Evolutionary conservation across 2,113 vertebrate genomes (phyloP).

Genomic region (Ranitomeya variabilis): DNA sequence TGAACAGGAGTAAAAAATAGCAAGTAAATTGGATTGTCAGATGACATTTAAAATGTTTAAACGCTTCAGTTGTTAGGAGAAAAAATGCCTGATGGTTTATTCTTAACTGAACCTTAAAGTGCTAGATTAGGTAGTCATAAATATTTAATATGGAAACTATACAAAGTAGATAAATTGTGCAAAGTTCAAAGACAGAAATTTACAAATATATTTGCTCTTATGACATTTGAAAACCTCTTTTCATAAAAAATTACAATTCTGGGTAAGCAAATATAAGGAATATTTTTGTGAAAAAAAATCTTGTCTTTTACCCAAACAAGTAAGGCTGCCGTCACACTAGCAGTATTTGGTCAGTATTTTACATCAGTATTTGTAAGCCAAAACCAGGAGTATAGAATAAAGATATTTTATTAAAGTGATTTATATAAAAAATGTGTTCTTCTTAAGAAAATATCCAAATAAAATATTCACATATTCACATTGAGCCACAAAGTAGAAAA

Average conservation of each 20-base stretch:
- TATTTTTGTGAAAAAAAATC: neutral
- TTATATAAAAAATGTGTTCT: too few relatives aligned
- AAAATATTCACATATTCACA: too few relatives aligned
- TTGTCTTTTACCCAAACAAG: neutral
- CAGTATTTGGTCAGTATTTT: too few relatives aligned
- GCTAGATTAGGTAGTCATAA: conserved; percentile 43
- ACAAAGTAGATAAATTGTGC: neutral
- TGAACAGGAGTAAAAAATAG: neutral
- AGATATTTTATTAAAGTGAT: too few relatives aligned
- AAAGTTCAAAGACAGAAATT: conserved; percentile 3
- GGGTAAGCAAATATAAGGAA: neutral
- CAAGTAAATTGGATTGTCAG: conserved; percentile 28
- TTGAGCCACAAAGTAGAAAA: too few relatives aligned
- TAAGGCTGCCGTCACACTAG: too few relatives aligned
- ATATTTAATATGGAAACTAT: conserved; percentile 35
- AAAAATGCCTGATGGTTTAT: conserved; percentile 31
- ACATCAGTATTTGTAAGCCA: too few relatives aligned
- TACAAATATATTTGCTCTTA: neutral
- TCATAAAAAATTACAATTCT: too few relatives aligned
- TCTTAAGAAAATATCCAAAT: too few relatives aligned
- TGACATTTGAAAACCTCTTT: neutral
- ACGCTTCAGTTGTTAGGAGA: conserved; percentile 25
- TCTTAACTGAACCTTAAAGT: conserved; percentile 46
- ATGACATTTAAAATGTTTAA: conserved; percentile 30
- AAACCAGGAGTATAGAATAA: too few relatives aligned